A percentile compares a stretch with the other conserved stretches of the same genome.
Conservation (phyloP, 2,888 invertebrate genomes). For the Nephrotoma appendiculata region DNA sequence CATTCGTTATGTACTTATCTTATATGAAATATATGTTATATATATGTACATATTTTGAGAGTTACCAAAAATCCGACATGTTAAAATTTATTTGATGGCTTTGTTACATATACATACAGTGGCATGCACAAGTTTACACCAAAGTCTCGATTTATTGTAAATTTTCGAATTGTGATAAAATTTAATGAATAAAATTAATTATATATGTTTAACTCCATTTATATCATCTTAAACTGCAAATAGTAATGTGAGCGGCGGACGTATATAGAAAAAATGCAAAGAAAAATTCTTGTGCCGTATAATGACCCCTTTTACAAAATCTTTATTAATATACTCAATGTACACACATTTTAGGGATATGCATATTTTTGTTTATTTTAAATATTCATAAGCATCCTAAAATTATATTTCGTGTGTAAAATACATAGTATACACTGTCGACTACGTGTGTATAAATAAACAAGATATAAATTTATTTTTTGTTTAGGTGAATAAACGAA, state of each 20-base stretch:
- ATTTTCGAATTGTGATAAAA: background rate
- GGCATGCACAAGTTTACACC: too few species aligned
- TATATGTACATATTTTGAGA: too few species aligned
- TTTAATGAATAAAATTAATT: too few species aligned
- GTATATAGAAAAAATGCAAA: background rate
- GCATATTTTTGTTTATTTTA: background rate
- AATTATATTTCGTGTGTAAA: background rate
- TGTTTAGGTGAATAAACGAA: background rate
- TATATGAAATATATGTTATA: background rate
- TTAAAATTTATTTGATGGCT: background rate
- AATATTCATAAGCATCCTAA: background rate
- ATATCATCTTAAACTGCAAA: background rate
- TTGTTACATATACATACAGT: background rate
- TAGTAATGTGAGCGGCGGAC: background rate
- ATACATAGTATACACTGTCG: background rate
- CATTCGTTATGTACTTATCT: background rate
- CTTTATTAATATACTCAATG: background rate
- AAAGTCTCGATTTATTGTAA: too few species aligned
- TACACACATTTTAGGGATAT: background rate
- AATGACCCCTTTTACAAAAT: background rate
- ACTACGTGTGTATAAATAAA: background rate
- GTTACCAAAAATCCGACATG: background rate
- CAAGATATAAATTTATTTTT: background rate
- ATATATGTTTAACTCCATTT: too few species aligned
- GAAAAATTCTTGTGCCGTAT: background rate